phyloP scores from a whole-genome alignment of 1,140 invertebrate genomes.

The Eueides isabella region DNA sequence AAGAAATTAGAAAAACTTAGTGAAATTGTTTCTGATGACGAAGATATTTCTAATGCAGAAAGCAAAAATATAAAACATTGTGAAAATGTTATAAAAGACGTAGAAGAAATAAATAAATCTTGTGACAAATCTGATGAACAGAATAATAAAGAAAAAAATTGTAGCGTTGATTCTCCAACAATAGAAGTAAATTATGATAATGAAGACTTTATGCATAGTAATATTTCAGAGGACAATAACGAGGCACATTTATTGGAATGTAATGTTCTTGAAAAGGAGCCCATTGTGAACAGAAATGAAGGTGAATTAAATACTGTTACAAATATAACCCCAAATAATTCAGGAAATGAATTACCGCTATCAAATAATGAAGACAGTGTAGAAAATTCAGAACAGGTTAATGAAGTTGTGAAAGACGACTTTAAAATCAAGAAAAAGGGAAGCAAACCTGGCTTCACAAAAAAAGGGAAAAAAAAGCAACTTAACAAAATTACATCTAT shows the following conservation, averaged over 20 bases:
- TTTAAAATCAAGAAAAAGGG: constrained; percentile 43
- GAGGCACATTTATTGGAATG: not conserved
- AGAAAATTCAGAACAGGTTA: constrained; percentile 2
- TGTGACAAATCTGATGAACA: not conserved
- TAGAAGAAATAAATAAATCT: not conserved
- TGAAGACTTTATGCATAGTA: not conserved
- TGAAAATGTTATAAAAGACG: not conserved
- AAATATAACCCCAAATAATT: not conserved
- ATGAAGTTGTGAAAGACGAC: constrained; percentile 12
- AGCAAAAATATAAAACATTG: constrained; percentile 13
- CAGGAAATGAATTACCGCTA: not conserved
- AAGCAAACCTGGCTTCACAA: constrained; percentile 35
- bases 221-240: not conserved
- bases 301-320: not conserved
- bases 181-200: not conserved
- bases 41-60: constrained; percentile 34
- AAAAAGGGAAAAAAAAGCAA: constrained; percentile 33
- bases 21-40: constrained; percentile 64
- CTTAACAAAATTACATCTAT: constrained; percentile 4
- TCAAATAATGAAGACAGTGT: constrained; percentile 2
- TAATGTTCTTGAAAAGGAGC: not conserved
- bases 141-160: constrained; percentile 21
- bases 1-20: constrained; percentile 70
- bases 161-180: not conserved
- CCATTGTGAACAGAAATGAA: not conserved